These are phyloP conservation scores for Lagorchestes hirsutus DNA, from an alignment of 2,797 vertebrate species.

Conservation along the genomic window DNA sequence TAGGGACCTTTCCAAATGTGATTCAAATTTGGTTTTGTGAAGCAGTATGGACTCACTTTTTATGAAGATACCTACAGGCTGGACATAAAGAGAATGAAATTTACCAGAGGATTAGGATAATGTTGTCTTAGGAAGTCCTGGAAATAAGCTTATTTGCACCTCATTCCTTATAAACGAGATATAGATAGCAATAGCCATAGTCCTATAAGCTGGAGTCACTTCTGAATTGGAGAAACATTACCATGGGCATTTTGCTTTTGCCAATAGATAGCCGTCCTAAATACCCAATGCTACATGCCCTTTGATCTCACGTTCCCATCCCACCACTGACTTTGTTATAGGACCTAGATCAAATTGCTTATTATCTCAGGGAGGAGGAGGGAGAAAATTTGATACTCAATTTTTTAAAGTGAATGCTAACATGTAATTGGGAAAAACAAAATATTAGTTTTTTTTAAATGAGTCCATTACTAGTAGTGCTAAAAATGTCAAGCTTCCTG, in stretches of 20 bases:
- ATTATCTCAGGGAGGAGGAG: neutral
- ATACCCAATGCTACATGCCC: neutral
- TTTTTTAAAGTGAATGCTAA: neutral
- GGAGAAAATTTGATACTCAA: neutral
- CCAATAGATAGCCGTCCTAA: neutral
- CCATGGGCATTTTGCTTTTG: neutral
- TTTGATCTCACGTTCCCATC: neutral
- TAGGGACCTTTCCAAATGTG: neutral
- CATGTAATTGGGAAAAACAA: neutral
- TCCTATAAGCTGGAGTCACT: neutral
- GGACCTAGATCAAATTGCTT: neutral
- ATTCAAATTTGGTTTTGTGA: neutral
- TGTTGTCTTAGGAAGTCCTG: neutral
- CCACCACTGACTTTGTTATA: neutral
- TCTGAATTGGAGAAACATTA: neutral
- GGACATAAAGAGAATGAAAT: neutral
- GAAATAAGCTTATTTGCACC: conserved; percentile 13
- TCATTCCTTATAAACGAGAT: neutral
- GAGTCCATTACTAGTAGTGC: neutral
- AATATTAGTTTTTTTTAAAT: conserved; percentile 33
- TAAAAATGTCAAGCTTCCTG: neutral
- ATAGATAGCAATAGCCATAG: neutral
- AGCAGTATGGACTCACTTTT: neutral
- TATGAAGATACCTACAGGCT: neutral
- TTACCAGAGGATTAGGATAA: conserved; percentile 8